Conservation (phyloP, 64 coral and sea anemone species). For the Catalaphyllia jardinei region DNA sequence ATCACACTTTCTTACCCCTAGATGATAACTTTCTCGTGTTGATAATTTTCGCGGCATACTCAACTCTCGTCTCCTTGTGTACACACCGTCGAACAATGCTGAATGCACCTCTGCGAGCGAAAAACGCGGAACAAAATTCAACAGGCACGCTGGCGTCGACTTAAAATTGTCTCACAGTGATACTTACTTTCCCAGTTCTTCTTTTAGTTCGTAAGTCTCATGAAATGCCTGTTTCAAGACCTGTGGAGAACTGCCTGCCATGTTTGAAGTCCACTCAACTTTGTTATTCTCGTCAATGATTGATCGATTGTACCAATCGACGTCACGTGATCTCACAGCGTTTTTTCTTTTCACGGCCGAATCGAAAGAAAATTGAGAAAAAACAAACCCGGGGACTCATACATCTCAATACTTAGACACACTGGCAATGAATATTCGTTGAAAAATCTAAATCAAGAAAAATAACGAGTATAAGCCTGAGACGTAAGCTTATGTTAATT, state of each 20-base stretch:
- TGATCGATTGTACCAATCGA: conserved; percentile 38
- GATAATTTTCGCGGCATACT: conserved; percentile 99
- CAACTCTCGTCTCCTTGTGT: conserved; percentile 82
- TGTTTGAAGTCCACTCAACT: conserved; percentile 65
- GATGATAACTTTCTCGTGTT: conserved; percentile 97
- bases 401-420: not conserved
- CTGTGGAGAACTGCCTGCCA: conserved; percentile 71
- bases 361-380: not conserved
- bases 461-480: not conserved
- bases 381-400: not conserved
- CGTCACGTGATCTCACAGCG: conserved; percentile 39
- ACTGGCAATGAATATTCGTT: not conserved
- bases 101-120: conserved; percentile 92
- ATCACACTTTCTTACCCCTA: conserved; percentile 81
- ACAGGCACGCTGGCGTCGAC: conserved; percentile 1
- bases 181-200: conserved; percentile 97
- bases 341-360: conserved; percentile 1
- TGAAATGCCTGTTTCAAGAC: conserved; percentile 68
- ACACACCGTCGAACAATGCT: conserved; percentile 99
- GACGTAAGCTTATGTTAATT: not conserved
- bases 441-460: not conserved
- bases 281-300: conserved; percentile 56
- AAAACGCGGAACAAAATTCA: conserved; percentile 39
- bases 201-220: conserved; percentile 94
- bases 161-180: not conserved